phyloP scores from a whole-genome alignment of 2,797 vertebrate genomes.

The Carduelis carduelis region DNA sequence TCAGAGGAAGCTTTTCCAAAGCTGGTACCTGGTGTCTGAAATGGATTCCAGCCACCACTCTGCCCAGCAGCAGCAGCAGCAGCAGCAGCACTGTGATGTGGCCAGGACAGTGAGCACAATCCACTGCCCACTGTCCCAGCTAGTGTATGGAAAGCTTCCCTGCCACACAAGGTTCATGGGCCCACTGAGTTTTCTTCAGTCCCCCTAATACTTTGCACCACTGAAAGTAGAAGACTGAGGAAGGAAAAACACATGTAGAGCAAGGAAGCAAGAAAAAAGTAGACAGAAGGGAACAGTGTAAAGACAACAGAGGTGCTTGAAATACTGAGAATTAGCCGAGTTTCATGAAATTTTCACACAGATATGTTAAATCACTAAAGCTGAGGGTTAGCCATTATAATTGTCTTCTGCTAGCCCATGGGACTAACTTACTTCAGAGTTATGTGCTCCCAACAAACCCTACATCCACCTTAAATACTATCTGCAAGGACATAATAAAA shows the following conservation, averaged over 20 bases:
- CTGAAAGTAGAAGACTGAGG: neutral
- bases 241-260: neutral
- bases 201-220: neutral
- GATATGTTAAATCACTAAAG: conserved; percentile 52
- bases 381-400: conserved; percentile 46
- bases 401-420: conserved; percentile 54
- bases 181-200: neutral
- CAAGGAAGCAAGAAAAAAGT: conserved; percentile 1
- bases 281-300: neutral
- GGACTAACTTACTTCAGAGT: conserved; percentile 57
- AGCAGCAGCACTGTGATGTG: neutral
- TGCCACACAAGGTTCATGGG: neutral
- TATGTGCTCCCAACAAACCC: conserved; percentile 51
- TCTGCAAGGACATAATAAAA: conserved; percentile 59
- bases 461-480: conserved; percentile 68
- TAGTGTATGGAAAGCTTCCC: neutral
- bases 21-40: neutral
- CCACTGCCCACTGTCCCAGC: neutral
- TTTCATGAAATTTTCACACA: conserved; percentile 46
- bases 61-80: neutral
- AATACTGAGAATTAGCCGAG: neutral
- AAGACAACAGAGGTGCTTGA: conserved; percentile 21
- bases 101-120: neutral
- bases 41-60: neutral
- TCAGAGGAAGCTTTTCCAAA: neutral